Percentiles rank a stretch among this genome's conserved stretches.
phyloP scores from a whole-genome alignment of 1,140 invertebrate species.

The Drosophila takahashii region DNA sequence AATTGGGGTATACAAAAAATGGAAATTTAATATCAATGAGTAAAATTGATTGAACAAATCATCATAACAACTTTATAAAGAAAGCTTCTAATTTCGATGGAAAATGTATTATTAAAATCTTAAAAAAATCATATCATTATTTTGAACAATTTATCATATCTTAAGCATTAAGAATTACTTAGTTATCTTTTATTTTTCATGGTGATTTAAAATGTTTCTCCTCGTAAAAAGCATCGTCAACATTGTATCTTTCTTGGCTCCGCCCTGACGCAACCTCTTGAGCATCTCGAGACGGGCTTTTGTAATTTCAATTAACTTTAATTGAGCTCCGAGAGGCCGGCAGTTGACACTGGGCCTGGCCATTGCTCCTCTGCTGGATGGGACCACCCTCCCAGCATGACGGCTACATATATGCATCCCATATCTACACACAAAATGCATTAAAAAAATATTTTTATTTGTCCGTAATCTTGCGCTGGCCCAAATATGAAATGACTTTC shows the following conservation, averaged over 20 bases:
- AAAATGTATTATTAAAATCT: no score
- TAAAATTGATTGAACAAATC: no score
- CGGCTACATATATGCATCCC: constrained; percentile 12
- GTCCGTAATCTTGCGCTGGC: constrained; percentile 51
- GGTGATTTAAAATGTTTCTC: constrained; percentile 25
- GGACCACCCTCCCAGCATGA: constrained; percentile 15
- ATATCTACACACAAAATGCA: constrained; percentile 51
- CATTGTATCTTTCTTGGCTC: constrained; percentile 22
- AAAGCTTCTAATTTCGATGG: no score
- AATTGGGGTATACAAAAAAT: no score
- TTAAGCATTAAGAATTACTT: background rate
- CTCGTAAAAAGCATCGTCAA: constrained; percentile 24
- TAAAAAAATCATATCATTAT: background rate
- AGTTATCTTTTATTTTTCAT: background rate
- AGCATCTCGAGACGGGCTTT: constrained; percentile 42
- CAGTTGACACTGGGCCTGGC: constrained; percentile 29
- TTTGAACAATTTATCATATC: background rate
- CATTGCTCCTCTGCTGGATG: constrained; percentile 31
- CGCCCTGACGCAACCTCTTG: constrained; percentile 18
- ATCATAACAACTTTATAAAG: no score
- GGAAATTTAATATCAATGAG: no score
- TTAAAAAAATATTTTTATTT: constrained; percentile 60
- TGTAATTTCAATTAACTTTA: constrained; percentile 59
- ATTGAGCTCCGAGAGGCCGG: constrained; percentile 45
- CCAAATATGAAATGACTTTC: constrained; percentile 53